Percentiles rank a stretch among this genome's conserved stretches.
Conservation (phyloP, 2,888 invertebrate genomes). For the Dicranocentrus wangi region DNA sequence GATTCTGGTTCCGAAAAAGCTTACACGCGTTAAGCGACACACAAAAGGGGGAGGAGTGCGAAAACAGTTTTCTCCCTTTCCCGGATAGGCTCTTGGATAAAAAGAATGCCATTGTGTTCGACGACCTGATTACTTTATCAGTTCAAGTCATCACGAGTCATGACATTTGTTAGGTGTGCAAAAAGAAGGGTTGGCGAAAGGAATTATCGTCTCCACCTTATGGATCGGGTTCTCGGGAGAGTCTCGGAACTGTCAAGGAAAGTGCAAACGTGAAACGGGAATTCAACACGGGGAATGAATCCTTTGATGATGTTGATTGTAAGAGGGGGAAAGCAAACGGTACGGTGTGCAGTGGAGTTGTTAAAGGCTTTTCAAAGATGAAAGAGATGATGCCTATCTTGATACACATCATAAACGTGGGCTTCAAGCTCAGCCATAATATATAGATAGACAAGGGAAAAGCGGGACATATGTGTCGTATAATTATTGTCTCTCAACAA, state of each 20-base stretch:
- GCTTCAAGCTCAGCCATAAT: background rate
- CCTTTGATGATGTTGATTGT: conserved; percentile 40
- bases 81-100: too few species aligned
- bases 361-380: conserved; percentile 6
- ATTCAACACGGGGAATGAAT: conserved; percentile 18
- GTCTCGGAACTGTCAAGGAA: conserved; percentile 17
- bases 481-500: conserved; percentile 8
- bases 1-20: too few species aligned
- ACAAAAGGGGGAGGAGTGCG: too few species aligned
- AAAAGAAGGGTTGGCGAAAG: conserved; percentile 6
- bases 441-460: background rate
- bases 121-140: background rate
- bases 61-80: too few species aligned
- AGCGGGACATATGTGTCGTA: background rate
- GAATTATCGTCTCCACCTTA: conserved; percentile 1
- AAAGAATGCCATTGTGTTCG: too few species aligned
- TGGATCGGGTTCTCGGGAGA: background rate
- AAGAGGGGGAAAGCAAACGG: background rate
- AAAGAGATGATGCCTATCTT: background rate
- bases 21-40: too few species aligned
- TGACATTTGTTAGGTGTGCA: conserved; percentile 33
- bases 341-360: background rate
- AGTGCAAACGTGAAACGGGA: conserved; percentile 35
- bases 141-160: conserved; percentile 23
- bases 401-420: background rate